Evolutionary conservation across 2,113 vertebrate genomes (phyloP).

Genomic region (Tonatia bakeri): DNA sequence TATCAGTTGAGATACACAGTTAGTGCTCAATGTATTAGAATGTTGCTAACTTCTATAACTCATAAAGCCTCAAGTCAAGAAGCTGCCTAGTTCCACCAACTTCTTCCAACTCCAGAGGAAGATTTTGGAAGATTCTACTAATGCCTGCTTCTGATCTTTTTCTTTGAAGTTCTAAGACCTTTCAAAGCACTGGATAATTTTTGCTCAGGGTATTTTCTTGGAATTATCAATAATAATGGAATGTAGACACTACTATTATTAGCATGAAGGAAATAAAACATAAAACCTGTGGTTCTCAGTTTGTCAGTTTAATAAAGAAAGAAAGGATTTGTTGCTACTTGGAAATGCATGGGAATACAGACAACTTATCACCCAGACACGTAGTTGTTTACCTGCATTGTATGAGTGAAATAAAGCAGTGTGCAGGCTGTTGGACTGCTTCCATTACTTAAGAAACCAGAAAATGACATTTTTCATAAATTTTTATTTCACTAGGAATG

Average conservation of each 20-base stretch:
- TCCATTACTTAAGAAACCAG: not conserved
- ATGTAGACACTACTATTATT: not conserved
- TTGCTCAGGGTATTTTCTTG: not conserved
- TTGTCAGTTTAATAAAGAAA: not conserved
- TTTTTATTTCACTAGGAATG: not conserved
- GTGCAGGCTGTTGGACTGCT: not conserved
- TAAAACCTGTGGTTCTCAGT: not conserved
- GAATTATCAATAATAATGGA: not conserved
- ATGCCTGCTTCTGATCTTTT: not conserved
- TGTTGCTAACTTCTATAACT: not conserved
- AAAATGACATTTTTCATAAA: not conserved
- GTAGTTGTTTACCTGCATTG: slow-evolving; percentile 20
- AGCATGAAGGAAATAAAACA: slow-evolving; percentile 22
- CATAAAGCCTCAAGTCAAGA: not conserved
- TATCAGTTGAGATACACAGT: not conserved
- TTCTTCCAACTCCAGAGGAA: not conserved
- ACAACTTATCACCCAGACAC: not conserved
- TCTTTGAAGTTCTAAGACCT: not conserved
- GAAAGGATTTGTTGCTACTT: not conserved
- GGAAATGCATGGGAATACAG: not conserved
- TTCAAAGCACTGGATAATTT: not conserved
- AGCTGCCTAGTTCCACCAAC: not conserved
- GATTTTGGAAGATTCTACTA: not conserved
- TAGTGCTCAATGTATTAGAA: not conserved
- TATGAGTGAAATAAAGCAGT: slow-evolving; percentile 1